These are phyloP conservation scores for Hermaeophaga mercurialis DNA, from an alignment of 2,888 invertebrate species.

Conservation along the genomic window DNA sequence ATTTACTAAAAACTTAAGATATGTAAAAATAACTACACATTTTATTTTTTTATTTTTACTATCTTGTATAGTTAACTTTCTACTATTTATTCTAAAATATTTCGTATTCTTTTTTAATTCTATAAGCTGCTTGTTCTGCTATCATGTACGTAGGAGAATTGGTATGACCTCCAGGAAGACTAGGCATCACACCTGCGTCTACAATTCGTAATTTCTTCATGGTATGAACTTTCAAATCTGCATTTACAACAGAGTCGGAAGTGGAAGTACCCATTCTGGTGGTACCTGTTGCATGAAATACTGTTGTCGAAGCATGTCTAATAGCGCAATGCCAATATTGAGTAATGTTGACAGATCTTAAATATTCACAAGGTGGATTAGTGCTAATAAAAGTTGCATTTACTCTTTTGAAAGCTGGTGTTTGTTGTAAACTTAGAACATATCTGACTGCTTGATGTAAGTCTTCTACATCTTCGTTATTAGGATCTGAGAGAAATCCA, in stretches of 20 bases:
- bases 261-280: constrained; percentile 60
- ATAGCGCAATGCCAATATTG: constrained; percentile 60
- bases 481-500: constrained; percentile 40
- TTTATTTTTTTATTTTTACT: no score
- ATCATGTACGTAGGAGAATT: constrained; percentile 62
- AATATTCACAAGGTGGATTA: constrained; percentile 44
- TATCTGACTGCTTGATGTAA: constrained; percentile 64
- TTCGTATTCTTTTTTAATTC: constrained; percentile 53
- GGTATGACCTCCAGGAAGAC: constrained; percentile 59
- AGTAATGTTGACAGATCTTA: constrained; percentile 20
- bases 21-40: no score
- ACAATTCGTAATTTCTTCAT: constrained; percentile 60
- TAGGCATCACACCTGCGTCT: no score
- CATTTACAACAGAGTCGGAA: constrained; percentile 62
- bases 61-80: no score
- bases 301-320: constrained; percentile 55
- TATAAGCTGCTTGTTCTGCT: constrained; percentile 61
- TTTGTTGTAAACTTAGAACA: constrained; percentile 46
- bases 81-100: no score
- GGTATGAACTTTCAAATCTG: constrained; percentile 60
- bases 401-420: constrained; percentile 64
- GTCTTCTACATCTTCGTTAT: constrained; percentile 65
- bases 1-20: no score
- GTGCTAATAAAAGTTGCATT: constrained; percentile 61
- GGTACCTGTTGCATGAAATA: constrained; percentile 61